Percentiles rank a stretch among this genome's conserved stretches.
These are phyloP conservation scores for Coccyzus lansbergi DNA, from an alignment of 2,797 vertebrate genomes.

Conservation along the genomic window DNA sequence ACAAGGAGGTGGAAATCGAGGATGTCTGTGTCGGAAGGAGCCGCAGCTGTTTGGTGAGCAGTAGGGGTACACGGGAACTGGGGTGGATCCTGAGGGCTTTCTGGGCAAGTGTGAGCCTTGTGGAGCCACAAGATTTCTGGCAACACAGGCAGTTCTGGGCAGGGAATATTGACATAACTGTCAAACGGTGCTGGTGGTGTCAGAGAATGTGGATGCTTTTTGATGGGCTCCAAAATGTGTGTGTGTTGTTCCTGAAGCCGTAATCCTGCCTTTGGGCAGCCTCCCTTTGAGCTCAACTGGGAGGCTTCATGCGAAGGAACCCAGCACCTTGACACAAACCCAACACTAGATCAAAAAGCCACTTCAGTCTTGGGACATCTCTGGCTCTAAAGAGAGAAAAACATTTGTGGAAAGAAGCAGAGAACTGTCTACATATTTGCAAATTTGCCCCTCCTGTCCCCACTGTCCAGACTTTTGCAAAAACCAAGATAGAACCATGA, in stretches of 20 bases:
- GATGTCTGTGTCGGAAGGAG: constrained; percentile 79
- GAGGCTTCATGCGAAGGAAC: background rate
- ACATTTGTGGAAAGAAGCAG: background rate
- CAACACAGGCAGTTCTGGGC: background rate
- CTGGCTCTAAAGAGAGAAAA: background rate
- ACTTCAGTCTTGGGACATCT: too few relatives aligned
- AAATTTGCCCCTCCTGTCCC: too few relatives aligned
- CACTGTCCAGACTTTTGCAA: background rate
- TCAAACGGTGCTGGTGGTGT: fast-evolving
- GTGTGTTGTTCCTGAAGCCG: background rate
- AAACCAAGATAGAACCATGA: background rate
- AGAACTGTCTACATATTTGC: background rate
- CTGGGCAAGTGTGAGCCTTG: background rate
- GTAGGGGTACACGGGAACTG: too few relatives aligned
- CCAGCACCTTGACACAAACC: background rate
- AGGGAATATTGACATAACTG: fast-evolving
- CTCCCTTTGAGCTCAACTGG: background rate
- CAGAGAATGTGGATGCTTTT: background rate
- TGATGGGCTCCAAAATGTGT: background rate
- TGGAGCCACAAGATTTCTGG: background rate
- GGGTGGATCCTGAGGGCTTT: background rate
- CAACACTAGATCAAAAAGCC: background rate
- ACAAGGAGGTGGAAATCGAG: constrained; percentile 79
- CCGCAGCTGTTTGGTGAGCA: constrained; percentile 85
- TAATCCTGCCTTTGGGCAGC: background rate